Evolutionary conservation across 2,113 vertebrate species (phyloP).

Genomic region (Macrotis lagotis): DNA sequence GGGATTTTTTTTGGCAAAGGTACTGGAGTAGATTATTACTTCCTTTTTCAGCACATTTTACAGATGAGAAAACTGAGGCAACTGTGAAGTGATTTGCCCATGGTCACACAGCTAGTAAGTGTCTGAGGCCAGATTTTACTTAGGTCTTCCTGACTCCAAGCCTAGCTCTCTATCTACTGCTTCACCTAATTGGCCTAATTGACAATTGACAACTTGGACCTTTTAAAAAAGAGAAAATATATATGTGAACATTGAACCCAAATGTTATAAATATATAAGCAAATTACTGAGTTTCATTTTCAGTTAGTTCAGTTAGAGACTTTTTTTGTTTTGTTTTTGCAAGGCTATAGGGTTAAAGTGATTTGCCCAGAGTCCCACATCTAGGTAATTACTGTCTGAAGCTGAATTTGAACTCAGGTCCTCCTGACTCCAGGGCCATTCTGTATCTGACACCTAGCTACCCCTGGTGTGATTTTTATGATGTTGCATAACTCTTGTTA

Average conservation of each 20-base stretch:
- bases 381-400: no score
- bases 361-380: no score
- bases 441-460: no score
- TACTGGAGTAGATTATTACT: neutral
- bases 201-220: neutral
- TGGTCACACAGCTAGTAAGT: neutral
- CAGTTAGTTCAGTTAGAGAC: neutral
- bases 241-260: neutral
- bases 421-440: no score
- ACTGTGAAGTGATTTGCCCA: neutral
- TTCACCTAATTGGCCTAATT: neutral
- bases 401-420: no score
- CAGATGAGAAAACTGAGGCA: neutral
- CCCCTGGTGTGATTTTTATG: slow-evolving; percentile 16
- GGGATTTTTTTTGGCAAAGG: neutral
- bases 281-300: neutral
- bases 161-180: neutral
- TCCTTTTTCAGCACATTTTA: neutral
- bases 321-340: no score
- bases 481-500: slow-evolving; percentile 25
- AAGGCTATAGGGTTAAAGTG: no score
- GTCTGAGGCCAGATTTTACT: neutral
- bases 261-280: neutral
- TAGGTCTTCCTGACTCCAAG: neutral
- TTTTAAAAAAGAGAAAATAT: neutral